phyloP scores from a whole-genome alignment of 2,113 vertebrate species.

The Clarias macrocephalus region DNA sequence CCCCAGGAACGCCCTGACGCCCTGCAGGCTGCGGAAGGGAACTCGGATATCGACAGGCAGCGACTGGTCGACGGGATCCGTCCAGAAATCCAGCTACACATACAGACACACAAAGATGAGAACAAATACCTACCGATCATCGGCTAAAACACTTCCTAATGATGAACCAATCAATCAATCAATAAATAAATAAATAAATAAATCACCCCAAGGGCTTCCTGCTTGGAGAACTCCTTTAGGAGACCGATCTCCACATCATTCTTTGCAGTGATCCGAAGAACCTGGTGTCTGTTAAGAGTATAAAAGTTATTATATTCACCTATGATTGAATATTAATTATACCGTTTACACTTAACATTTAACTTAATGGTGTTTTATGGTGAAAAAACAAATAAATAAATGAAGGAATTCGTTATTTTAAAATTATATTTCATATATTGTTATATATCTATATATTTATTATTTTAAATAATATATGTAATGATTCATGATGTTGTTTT shows the following conservation, averaged over 20 bases:
- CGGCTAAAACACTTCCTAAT: background rate
- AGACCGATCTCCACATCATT: conserved; percentile 71
- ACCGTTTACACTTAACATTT: background rate
- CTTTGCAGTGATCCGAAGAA: conserved; percentile 77
- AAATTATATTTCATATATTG: too few relatives aligned
- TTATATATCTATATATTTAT: too few relatives aligned
- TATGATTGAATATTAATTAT: background rate
- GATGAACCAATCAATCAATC: too few relatives aligned
- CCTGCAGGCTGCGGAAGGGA: conserved; percentile 71
- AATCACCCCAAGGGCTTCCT: conserved; percentile 74
- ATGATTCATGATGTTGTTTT: too few relatives aligned
- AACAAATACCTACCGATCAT: background rate
- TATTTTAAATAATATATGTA: too few relatives aligned
- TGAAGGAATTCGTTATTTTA: too few relatives aligned
- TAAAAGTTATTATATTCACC: background rate
- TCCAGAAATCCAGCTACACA: conserved; percentile 87
- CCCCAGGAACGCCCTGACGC: conserved; percentile 76
- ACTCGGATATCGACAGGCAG: conserved; percentile 78
- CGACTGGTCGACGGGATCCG: conserved; percentile 58
- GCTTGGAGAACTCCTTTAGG: conserved; percentile 70
- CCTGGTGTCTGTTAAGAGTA: conserved; percentile 80
- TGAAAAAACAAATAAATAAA: too few relatives aligned
- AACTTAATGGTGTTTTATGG: too few relatives aligned
- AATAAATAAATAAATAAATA: background rate
- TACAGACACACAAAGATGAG: background rate